A percentile compares a stretch with the other conserved stretches of the same genome.
These are phyloP conservation scores for Elysia crispata DNA, from an alignment of 2,888 invertebrate species.

Conservation along the genomic window DNA sequence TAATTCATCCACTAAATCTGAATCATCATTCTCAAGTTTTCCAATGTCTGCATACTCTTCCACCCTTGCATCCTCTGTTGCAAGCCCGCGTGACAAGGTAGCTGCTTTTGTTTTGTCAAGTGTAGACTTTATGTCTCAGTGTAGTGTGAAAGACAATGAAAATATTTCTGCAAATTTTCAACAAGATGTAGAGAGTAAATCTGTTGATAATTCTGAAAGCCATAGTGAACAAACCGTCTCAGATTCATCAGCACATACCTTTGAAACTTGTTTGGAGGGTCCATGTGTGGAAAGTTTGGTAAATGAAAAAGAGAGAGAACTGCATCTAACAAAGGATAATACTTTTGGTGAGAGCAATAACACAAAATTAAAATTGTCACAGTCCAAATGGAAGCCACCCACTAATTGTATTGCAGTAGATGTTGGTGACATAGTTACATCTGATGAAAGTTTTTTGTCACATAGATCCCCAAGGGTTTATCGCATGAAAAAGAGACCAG, in stretches of 20 bases:
- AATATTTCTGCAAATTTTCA: neutral
- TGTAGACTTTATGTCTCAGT: constrained; percentile 18
- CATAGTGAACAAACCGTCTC: constrained; percentile 5
- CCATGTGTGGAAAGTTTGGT: neutral
- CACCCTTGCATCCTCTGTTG: constrained; percentile 10
- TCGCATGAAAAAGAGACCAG: constrained; percentile 25
- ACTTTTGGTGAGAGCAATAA: neutral
- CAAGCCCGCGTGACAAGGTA: constrained; percentile 23
- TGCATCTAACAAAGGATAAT: neutral
- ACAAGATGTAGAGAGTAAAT: neutral
- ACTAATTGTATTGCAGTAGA: neutral
- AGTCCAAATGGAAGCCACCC: constrained; percentile 44
- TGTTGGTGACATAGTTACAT: constrained; percentile 51
- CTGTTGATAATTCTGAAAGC: too few species aligned
- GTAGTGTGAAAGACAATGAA: neutral
- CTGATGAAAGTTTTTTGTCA: constrained; percentile 52
- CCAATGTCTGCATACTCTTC: constrained; percentile 3
- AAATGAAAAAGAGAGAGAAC: neutral
- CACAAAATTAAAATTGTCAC: neutral
- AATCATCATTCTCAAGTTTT: neutral
- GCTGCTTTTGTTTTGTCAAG: constrained; percentile 41
- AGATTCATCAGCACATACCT: constrained; percentile 55
- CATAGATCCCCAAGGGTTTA: constrained; percentile 20
- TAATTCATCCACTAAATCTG: too few species aligned
- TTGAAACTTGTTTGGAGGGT: constrained; percentile 57